phyloP scores from a whole-genome alignment of 2,113 vertebrate genomes.

The Tilapia sparmanii region DNA sequence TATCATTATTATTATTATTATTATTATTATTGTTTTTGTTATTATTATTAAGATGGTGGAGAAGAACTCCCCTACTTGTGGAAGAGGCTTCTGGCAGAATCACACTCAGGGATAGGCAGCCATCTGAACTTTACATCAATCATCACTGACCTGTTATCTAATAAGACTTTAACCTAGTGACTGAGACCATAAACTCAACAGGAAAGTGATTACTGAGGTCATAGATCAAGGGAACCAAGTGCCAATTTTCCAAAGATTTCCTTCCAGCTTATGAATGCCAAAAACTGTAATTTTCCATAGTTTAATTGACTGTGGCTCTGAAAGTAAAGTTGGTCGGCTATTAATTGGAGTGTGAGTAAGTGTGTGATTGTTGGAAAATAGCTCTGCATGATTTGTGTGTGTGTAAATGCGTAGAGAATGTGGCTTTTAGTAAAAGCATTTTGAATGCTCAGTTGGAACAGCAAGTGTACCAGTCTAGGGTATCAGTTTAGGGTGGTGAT shows the following conservation, averaged over 20 bases:
- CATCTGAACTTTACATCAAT: background rate
- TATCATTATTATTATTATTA: accelerated
- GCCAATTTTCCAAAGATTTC: background rate
- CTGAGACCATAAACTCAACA: background rate
- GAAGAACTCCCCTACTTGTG: background rate
- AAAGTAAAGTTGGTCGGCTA: background rate
- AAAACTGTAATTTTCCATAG: background rate
- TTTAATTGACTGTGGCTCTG: background rate
- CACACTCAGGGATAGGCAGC: background rate
- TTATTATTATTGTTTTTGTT: too few relatives aligned
- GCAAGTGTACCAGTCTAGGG: background rate
- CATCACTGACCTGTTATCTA: background rate
- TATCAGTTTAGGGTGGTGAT: background rate
- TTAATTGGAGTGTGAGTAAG: background rate
- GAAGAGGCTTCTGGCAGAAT: background rate
- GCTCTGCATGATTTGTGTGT: background rate
- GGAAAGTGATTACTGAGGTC: background rate
- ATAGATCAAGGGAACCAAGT: background rate
- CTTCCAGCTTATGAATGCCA: background rate
- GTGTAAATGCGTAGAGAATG: background rate
- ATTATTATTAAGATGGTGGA: background rate
- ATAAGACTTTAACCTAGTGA: background rate
- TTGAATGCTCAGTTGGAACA: background rate
- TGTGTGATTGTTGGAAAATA: background rate
- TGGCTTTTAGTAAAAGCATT: background rate